phyloP scores from a whole-genome alignment of 2,113 vertebrate genomes.

The Oryzias celebensis region DNA sequence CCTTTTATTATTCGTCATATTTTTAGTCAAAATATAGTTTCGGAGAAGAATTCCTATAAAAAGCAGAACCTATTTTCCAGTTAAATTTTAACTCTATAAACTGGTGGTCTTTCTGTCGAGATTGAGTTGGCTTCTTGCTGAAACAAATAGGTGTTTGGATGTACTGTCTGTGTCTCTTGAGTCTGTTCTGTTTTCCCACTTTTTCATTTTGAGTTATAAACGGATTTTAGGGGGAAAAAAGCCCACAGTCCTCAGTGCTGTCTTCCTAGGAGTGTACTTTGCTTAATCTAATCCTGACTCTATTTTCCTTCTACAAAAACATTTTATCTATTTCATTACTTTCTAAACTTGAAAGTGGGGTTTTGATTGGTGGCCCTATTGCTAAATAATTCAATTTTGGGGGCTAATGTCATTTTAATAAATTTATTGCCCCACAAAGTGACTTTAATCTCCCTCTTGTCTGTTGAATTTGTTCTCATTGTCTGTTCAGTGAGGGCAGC shows the following conservation, averaged over 20 bases:
- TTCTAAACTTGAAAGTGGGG: not conserved
- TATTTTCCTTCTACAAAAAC: not conserved
- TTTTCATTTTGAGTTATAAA: not conserved
- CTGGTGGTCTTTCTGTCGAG: no score
- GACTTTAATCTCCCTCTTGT: not conserved
- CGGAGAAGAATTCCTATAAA: no score
- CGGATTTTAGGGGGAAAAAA: no score
- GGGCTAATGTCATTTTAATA: conserved; percentile 3
- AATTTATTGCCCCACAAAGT: not conserved
- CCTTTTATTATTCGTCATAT: no score
- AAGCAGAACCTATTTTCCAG: no score
- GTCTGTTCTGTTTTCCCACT: not conserved
- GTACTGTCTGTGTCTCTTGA: no score
- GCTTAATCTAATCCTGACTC: not conserved
- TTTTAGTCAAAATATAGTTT: no score
- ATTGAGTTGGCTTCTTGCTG: no score
- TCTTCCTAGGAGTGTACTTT: not conserved
- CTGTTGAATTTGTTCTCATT: conserved; percentile 1
- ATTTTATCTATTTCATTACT: not conserved
- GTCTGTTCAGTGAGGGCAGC: not conserved
- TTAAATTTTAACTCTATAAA: no score
- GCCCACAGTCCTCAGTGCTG: not conserved
- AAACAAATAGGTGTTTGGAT: no score
- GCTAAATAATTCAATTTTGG: not conserved
- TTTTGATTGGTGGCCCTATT: not conserved